Evolutionary conservation across 1,140 invertebrate genomes (phyloP).

Genomic region (Fopius arisanus): DNA sequence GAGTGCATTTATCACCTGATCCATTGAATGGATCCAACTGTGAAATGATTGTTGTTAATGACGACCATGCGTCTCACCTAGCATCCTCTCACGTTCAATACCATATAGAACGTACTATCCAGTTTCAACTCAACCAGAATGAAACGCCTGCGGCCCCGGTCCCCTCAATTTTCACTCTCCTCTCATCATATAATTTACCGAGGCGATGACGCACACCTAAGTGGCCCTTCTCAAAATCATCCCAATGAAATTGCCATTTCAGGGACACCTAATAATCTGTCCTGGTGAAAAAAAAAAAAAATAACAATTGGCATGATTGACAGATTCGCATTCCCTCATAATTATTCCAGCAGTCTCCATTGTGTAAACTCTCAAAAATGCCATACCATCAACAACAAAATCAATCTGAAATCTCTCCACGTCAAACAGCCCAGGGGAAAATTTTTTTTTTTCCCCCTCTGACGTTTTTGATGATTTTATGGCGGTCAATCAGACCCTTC

Average conservation of each 20-base stretch:
- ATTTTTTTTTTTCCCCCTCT: too few species aligned
- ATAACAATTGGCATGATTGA: background rate
- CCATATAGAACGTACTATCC: background rate
- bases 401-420: too few species aligned
- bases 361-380: background rate
- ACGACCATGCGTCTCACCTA: background rate
- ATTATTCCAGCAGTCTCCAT: background rate
- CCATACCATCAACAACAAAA: background rate
- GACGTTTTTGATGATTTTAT: too few species aligned
- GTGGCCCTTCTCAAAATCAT: conserved; percentile 7
- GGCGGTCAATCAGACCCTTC: too few species aligned
- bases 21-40: background rate
- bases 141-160: conserved; percentile 11
- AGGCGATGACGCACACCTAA: conserved; percentile 13
- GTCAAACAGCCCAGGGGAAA: too few species aligned
- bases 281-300: background rate
- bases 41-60: background rate
- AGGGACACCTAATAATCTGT: background rate
- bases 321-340: background rate
- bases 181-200: conserved; percentile 21
- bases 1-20: background rate
- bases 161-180: conserved; percentile 25
- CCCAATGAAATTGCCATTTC: conserved; percentile 15
- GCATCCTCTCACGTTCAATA: background rate
- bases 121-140: background rate